A percentile compares a stretch with the other conserved stretches of the same genome.
phyloP scores from a whole-genome alignment of 2,797 vertebrate species.

The Choloepus didactylus region DNA sequence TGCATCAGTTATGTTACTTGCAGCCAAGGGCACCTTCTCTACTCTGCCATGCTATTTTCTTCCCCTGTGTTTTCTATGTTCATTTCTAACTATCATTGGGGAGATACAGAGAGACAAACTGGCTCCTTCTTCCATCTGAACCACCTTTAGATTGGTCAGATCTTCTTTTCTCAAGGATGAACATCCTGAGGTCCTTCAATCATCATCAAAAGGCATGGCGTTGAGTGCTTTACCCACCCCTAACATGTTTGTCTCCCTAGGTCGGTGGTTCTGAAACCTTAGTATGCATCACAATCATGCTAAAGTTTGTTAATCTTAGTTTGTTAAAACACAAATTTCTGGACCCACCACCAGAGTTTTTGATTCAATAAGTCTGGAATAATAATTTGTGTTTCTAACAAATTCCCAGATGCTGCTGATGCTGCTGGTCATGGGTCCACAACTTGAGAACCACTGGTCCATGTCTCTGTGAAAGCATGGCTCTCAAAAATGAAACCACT shows the following conservation, averaged over 20 bases:
- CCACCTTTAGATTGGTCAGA: not conserved
- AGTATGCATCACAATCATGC: not conserved
- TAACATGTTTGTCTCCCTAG: not conserved
- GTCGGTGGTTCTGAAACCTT: not conserved
- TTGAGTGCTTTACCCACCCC: not conserved
- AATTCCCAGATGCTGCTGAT: not conserved
- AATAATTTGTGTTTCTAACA: slow-evolving; percentile 51
- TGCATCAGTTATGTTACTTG: not conserved
- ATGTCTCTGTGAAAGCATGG: not conserved
- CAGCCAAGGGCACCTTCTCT: not conserved
- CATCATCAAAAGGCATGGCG: not conserved
- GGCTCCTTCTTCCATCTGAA: not conserved
- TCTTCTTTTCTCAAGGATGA: not conserved
- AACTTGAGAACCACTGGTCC: not conserved
- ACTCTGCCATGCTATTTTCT: not conserved
- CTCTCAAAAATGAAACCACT: not conserved
- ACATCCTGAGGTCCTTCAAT: not conserved
- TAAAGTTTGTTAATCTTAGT: not conserved
- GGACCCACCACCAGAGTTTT: not conserved
- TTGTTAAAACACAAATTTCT: slow-evolving; percentile 31
- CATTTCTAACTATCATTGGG: not conserved
- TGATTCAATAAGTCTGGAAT: not conserved
- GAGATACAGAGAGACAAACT: not conserved
- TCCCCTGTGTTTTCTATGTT: not conserved
- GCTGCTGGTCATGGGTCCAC: not conserved